These are phyloP conservation scores for Microctonus brassicae DNA, from an alignment of 2,888 invertebrate genomes.

Conservation along the genomic window DNA sequence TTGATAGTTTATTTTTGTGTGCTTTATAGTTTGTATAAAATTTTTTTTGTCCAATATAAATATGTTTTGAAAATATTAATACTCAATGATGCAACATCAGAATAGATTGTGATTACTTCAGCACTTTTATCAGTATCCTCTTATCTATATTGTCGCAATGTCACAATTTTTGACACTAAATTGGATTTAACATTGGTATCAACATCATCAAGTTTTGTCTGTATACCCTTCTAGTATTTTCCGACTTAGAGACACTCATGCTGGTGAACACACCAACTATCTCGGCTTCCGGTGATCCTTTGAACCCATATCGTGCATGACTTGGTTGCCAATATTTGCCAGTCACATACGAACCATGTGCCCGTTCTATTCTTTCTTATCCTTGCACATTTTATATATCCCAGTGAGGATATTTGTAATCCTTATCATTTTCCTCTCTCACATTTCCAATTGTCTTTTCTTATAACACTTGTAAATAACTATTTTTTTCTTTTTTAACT, in stretches of 20 bases:
- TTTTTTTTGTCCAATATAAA: neutral
- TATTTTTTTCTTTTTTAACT: no score
- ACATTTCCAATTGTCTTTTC: neutral
- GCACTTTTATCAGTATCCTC: neutral
- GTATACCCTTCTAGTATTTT: neutral
- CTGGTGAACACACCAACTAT: neutral
- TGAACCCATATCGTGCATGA: conserved; percentile 15
- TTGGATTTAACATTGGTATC: conserved; percentile 10
- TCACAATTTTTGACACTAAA: neutral
- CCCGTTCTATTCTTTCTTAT: neutral
- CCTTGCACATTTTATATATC: neutral
- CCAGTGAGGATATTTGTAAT: neutral
- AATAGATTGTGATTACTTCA: neutral
- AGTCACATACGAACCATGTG: neutral
- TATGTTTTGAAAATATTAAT: neutral
- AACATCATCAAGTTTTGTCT: neutral
- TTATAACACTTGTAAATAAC: no score
- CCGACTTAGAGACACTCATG: neutral
- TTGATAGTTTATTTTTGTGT: neutral
- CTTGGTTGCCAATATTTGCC: neutral
- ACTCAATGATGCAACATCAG: neutral
- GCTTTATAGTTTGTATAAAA: neutral
- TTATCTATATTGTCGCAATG: neutral
- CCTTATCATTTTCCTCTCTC: neutral
- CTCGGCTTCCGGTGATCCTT: conserved; percentile 17